Conservation (phyloP, 2,797 vertebrate species). For the Onychomys leucogaster region DNA sequence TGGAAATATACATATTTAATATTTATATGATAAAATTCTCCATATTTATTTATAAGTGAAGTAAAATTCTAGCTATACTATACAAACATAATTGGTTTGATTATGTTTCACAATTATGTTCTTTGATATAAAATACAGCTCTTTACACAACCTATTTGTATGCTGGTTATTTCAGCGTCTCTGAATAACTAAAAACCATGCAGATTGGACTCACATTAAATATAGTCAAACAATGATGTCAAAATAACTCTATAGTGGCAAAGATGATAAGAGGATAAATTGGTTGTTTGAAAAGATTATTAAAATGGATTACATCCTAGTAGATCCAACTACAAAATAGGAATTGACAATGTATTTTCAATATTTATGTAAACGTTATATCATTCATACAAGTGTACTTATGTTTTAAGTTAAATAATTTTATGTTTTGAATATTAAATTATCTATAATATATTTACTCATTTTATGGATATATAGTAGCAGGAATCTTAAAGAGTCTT, state of each 20-base stretch:
- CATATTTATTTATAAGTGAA: background rate
- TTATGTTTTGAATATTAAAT: background rate
- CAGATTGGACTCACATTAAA: constrained; percentile 22
- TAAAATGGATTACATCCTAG: background rate
- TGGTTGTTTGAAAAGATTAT: background rate
- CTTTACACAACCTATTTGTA: background rate
- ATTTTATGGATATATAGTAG: background rate
- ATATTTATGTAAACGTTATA: background rate
- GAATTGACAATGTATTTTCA: background rate
- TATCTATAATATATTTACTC: background rate
- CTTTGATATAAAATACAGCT: constrained; percentile 35
- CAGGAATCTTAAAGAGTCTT: too few relatives aligned
- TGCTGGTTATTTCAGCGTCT: background rate
- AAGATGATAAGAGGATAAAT: constrained; percentile 23
- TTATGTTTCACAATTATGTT: constrained; percentile 31
- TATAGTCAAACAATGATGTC: background rate
- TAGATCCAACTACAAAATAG: background rate
- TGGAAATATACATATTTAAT: constrained; percentile 3
- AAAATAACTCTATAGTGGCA: background rate
- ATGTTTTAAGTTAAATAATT: background rate
- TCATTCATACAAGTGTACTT: background rate
- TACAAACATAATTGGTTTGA: background rate
- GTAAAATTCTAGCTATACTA: background rate
- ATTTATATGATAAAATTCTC: background rate
- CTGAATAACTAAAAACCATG: constrained; percentile 19